phyloP scores from a whole-genome alignment of 2,888 invertebrate genomes.

The Plebejus melissa region DNA sequence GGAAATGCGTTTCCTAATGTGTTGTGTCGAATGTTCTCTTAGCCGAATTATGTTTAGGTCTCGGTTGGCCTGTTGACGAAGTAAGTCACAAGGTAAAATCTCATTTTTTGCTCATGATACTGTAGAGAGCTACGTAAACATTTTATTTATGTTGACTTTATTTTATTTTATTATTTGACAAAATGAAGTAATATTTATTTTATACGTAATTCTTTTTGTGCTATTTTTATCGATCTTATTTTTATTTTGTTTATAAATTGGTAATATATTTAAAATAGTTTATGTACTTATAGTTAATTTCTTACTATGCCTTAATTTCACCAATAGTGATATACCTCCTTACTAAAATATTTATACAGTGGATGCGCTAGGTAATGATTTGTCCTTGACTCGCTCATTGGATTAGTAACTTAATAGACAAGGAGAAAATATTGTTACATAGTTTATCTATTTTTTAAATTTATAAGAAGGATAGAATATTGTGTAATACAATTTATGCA shows the following conservation, averaged over 20 bases:
- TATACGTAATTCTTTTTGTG: background rate
- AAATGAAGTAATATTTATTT: background rate
- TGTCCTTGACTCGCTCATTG: background rate
- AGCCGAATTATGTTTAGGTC: slow-evolving; percentile 6
- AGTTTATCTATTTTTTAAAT: background rate
- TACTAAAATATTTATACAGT: background rate
- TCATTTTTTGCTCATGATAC: slow-evolving; percentile 1
- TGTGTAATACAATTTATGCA: background rate
- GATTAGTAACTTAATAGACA: background rate
- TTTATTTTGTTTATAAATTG: background rate
- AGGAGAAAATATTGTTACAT: background rate
- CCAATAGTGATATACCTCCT: background rate
- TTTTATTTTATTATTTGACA: background rate
- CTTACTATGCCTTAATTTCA: background rate
- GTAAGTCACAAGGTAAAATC: background rate
- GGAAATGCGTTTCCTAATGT: background rate
- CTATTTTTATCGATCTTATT: background rate
- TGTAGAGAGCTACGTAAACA: background rate
- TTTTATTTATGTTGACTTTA: slow-evolving; percentile 4
- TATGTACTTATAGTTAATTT: background rate
- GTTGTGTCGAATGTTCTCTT: slow-evolving; percentile 3
- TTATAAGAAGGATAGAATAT: background rate
- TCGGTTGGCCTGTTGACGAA: background rate
- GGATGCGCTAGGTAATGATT: background rate
- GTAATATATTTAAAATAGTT: background rate